These are phyloP conservation scores for Ips nitidus DNA, from an alignment of 1,140 invertebrate genomes.

Conservation along the genomic window DNA sequence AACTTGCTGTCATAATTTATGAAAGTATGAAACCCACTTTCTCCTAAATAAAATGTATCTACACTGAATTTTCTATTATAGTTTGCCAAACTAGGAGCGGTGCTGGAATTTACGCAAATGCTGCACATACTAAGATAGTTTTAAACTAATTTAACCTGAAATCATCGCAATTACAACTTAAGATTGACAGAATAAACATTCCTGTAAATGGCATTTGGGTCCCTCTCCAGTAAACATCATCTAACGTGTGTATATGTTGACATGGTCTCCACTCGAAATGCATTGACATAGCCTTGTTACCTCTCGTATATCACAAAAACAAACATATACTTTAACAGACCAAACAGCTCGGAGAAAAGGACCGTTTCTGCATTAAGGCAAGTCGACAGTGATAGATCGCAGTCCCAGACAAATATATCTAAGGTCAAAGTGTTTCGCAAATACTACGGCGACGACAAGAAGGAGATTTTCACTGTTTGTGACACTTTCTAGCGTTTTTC, in stretches of 20 bases:
- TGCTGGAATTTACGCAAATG: no score
- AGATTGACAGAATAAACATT: neutral
- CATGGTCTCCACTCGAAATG: neutral
- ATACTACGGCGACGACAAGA: conserved; percentile 9
- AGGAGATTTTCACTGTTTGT: neutral
- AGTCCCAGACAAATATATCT: conserved; percentile 17
- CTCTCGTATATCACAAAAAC: conserved; percentile 17
- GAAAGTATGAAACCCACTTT: no score
- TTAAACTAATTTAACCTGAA: no score
- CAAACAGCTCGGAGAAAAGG: conserved; percentile 16
- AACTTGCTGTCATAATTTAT: no score
- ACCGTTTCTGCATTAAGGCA: conserved; percentile 26
- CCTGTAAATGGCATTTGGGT: neutral
- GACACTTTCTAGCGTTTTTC: neutral
- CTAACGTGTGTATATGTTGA: neutral
- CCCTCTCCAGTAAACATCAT: neutral
- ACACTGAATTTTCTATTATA: no score
- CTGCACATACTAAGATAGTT: no score
- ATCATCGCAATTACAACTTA: no score
- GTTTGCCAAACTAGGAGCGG: no score
- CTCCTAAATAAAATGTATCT: no score
- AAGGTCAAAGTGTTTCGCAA: conserved; percentile 19
- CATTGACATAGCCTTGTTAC: conserved; percentile 4
- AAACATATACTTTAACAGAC: conserved; percentile 26
- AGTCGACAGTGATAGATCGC: conserved; percentile 23